Evolutionary conservation across 2,113 vertebrate species (phyloP).

Genomic region (Leucopternis melanops): DNA sequence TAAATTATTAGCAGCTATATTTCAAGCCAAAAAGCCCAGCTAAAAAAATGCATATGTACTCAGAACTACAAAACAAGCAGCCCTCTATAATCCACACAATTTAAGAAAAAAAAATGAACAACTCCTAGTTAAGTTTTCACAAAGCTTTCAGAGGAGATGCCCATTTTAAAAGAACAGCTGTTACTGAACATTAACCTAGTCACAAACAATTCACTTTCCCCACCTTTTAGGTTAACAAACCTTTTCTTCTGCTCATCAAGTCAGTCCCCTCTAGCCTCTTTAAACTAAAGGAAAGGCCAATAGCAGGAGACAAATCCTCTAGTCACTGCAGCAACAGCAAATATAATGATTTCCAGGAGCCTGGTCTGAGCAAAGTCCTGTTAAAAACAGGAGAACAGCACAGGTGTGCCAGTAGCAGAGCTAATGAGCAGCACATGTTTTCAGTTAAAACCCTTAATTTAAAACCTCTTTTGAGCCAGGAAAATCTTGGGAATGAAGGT

Average conservation of each 20-base stretch:
- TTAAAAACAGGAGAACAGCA: neutral
- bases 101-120: rapidly evolving
- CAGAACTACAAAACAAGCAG: neutral
- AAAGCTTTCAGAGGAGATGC: neutral
- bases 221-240: neutral
- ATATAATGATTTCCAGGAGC: neutral
- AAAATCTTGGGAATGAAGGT: neutral
- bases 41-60: neutral
- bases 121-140: neutral
- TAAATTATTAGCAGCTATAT: neutral
- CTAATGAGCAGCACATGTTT: conserved; percentile 32
- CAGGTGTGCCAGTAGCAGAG: neutral
- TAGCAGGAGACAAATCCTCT: neutral
- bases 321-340: neutral
- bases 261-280: neutral
- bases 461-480: neutral
- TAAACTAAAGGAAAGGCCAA: neutral
- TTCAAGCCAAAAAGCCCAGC: neutral
- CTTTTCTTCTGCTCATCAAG: neutral
- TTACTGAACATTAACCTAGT: neutral
- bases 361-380: neutral
- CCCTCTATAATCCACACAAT: neutral
- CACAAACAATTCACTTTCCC: neutral
- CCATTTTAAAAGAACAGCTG: neutral
- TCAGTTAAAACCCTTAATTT: conserved; percentile 29